Conservation (phyloP, 2,888 invertebrate species). For the Rugalucina vietnamica region DNA sequence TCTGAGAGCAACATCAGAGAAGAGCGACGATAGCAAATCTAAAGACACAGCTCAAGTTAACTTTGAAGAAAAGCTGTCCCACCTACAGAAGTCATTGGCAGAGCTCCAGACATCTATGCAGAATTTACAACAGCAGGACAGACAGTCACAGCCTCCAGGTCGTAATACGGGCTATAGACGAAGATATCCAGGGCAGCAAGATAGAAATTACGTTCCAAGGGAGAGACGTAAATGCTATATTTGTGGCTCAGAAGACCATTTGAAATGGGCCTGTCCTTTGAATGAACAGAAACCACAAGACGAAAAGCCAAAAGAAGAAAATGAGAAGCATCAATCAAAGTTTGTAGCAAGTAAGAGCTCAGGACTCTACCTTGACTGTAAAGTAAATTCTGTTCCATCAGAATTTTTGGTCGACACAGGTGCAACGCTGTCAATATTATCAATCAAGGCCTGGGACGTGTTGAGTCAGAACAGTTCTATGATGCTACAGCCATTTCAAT, state of each 20-base stretch:
- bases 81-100: too few species aligned
- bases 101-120: too few species aligned
- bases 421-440: neutral
- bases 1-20: neutral
- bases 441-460: neutral
- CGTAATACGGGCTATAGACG: neutral
- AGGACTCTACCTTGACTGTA: neutral
- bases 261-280: neutral
- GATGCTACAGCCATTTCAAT: neutral
- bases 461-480: neutral
- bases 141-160: neutral
- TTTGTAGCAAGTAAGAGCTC: neutral
- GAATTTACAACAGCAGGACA: too few species aligned
- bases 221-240: neutral
- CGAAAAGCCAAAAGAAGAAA: neutral
- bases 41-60: too few species aligned
- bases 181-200: neutral
- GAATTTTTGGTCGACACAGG: neutral
- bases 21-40: neutral
- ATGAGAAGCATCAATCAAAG: neutral
- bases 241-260: neutral
- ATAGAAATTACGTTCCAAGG: too few species aligned
- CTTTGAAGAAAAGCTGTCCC: too few species aligned
- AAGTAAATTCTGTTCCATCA: neutral
- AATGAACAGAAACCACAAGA: neutral